Base-by-base conservation (phyloP, 1,140 invertebrate genomes). In the Drosophila tropicalis region DNA sequence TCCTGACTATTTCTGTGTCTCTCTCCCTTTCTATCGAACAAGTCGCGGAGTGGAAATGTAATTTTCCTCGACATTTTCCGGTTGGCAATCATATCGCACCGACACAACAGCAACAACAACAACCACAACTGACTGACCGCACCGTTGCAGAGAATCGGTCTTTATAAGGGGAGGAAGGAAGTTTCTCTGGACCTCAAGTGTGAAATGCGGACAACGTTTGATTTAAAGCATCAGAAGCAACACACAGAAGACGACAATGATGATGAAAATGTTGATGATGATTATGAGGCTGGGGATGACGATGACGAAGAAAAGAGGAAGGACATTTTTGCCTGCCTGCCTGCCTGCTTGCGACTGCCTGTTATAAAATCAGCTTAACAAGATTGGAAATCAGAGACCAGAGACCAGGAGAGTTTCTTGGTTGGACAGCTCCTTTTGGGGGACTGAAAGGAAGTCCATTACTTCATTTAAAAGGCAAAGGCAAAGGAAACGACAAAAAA, bases 281-380 rank as follows among this genome's bases (percentile, higher is more conserved):
- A 17, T 47, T 7, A 19, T 25, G 22, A 25, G 22, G 22, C n/a
- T n/a, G n/a, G n/a, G n/a, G n/a, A n/a, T n/a, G n/a, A n/a, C 5
- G 44, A 9, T 47, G 44, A 9, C 6, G 15, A 47, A 9, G 44
- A 7, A 36, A 36, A 9, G 7, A 15, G 39, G 29, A 17, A 62
- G 32, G 32, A 22, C 41, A 55, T 29, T 63, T 51, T 55, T 67
- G 15, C 55, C 54, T 54, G 47, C 56, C 71, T 63, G 69, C 73
- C 80, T 72, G 29, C 29, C 29, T 29, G 72, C 79, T 83, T 76
- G 71, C 82, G 34, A 9, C 34, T 9, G 72, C 79, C 82, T 79
- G 71, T 86, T 86, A 86, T 86, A 84, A 86, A 86, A 86, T 86
- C 83, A 86, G 82, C 82, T 86, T 86, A 86, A 86, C 82, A 65